Evolutionary conservation across 2,888 invertebrate species (phyloP), one percentile per base, ranked within the genome.

Genomic region (Octonoba sinensis): DNA sequence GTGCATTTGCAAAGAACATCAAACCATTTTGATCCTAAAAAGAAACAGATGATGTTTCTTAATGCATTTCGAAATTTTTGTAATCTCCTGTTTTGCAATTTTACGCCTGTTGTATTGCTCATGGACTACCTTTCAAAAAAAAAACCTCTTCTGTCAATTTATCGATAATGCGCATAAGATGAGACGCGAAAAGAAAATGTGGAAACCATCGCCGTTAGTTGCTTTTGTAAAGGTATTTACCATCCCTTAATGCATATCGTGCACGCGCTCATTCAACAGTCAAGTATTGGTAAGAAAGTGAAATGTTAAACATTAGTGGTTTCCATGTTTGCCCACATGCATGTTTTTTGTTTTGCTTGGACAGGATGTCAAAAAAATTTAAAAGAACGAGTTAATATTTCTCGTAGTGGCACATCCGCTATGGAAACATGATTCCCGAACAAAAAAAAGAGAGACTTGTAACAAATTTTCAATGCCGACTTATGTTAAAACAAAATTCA

Each of bases 101-200:
- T 64, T 11, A 18, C 12, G 36, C 60, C 24, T 46, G 18, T n/a
- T 22, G 18, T 46, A 64, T 64, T 64, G 64, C 46, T 64, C 18
- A n/a, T 36, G 60, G 64, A 64, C 46, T 44, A 64, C 46, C 64
- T 64, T 12, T 36, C 36, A 36, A 36, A n/a, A n/a, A 22, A 64
- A 60, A 64, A 36, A 64, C 44, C 64, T 64, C 20, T 46, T n/a
- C 64, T 44, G 46, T 64, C 64, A 64, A 64, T 64, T 64, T 64
- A 64, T 64, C 64, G 64, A 64, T 64, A 64, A 64, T 22, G 64
- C 44, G 64, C 16, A 64, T 64, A 64, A 64, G 64, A 64, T 64
- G 64, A 64, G 64, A 64, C 44, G 18, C n/a, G 11, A 44, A 11
- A 64, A 64, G 46, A 44, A 46, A 22, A 64, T 64, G 18, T 46